Conservation (phyloP, 2,797 vertebrate species). For the Phrynocephalus guinanensis region DNA sequence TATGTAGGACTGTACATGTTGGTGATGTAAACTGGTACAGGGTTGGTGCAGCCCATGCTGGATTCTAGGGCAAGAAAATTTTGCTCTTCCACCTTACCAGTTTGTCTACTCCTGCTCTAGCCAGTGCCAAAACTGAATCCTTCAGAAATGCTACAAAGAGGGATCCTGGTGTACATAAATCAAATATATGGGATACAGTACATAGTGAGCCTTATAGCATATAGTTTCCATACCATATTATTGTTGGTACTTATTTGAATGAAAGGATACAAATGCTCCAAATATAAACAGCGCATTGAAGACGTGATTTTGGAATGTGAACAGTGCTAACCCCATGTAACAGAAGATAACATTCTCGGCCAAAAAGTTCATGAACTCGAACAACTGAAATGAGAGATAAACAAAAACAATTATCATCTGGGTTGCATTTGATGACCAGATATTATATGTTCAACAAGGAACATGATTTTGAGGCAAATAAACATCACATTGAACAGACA, state of each 20-base stretch:
- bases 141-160: neutral
- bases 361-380: slow-evolving; percentile 90
- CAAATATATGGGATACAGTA: neutral
- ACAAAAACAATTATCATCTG: slow-evolving; percentile 53
- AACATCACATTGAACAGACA: neutral
- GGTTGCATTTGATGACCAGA: slow-evolving; percentile 22
- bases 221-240: neutral
- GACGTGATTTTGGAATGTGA: slow-evolving; percentile 86
- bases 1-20: too few species aligned
- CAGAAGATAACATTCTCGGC: slow-evolving; percentile 91
- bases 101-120: neutral
- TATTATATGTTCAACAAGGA: slow-evolving; percentile 19
- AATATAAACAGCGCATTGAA: slow-evolving; percentile 86
- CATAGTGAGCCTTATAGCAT: neutral
- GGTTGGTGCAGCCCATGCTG: too few species aligned
- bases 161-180: neutral
- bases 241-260: slow-evolving; percentile 17
- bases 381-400: slow-evolving; percentile 84
- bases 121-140: neutral
- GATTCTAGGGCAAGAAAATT: too few species aligned
- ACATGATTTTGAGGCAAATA: neutral
- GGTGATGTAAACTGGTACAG: too few species aligned
- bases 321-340: slow-evolving; percentile 87
- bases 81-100: too few species aligned
- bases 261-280: slow-evolving; percentile 89